A percentile compares a stretch with the other conserved stretches of the same genome.
These are phyloP conservation scores for Calliphora vicina DNA, from an alignment of 1,140 invertebrate genomes.

Conservation along the genomic window DNA sequence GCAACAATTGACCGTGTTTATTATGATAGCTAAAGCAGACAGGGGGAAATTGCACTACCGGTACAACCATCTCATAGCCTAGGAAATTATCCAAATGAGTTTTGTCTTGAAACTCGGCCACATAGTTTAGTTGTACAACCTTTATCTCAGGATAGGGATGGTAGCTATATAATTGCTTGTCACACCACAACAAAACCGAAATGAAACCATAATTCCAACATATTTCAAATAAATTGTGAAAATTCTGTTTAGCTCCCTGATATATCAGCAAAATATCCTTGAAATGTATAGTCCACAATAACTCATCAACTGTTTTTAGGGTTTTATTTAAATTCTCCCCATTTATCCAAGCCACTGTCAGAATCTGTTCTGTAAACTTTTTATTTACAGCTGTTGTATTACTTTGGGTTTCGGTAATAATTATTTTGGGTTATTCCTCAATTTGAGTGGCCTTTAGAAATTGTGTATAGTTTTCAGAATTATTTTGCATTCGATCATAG, in stretches of 20 bases:
- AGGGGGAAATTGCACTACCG: not conserved
- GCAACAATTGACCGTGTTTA: not conserved
- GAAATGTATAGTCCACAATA: not conserved
- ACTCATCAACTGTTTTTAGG: not conserved
- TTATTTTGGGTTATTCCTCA: not conserved
- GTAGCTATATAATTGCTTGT: not conserved
- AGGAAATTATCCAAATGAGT: constrained; percentile 7
- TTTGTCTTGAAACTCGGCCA: not conserved
- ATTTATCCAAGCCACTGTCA: not conserved
- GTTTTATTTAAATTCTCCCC: not conserved
- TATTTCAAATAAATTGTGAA: not conserved
- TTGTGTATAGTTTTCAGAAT: not conserved
- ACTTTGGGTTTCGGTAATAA: not conserved
- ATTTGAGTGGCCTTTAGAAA: not conserved
- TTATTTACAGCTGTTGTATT: not conserved
- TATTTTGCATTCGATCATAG: not conserved
- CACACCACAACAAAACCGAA: not conserved
- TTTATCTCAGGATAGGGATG: not conserved
- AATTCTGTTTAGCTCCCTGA: not conserved
- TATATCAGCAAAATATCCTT: not conserved
- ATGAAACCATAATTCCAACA: not conserved
- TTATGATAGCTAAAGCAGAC: not conserved
- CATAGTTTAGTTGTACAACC: not conserved
- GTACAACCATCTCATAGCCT: not conserved
- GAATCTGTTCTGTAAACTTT: not conserved